A percentile compares a stretch with the other conserved stretches of the same genome.
phyloP scores from a whole-genome alignment of 2,113 vertebrate species.

The Dromaius novaehollandiae region DNA sequence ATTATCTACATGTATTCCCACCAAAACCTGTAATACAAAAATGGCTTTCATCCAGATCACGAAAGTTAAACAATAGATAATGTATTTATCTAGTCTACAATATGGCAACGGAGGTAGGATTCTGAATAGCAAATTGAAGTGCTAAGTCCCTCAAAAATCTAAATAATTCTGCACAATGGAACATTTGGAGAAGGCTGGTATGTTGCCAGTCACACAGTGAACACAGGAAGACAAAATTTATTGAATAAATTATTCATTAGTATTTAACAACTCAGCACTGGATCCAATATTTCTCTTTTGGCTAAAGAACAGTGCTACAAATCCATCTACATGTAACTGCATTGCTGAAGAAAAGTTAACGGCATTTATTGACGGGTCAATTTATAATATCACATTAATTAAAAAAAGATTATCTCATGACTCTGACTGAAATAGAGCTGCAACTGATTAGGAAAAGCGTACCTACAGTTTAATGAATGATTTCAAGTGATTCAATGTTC shows the following conservation, averaged over 20 bases:
- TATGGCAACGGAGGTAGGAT: background rate
- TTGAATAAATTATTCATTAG: slow-evolving; percentile 50
- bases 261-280: slow-evolving; percentile 24
- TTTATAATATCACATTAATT: slow-evolving; percentile 49
- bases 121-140: background rate
- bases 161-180: background rate
- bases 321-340: slow-evolving; percentile 14
- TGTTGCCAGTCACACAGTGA: background rate
- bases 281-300: slow-evolving; percentile 24
- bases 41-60: background rate
- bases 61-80: background rate
- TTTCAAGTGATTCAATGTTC: background rate
- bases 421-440: slow-evolving; percentile 8
- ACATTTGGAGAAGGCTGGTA: background rate
- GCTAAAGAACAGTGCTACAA: background rate
- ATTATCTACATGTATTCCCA: background rate
- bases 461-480: slow-evolving; percentile 20
- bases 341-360: slow-evolving; percentile 23
- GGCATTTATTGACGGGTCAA: slow-evolving; percentile 41
- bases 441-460: background rate
- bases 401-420: slow-evolving; percentile 25
- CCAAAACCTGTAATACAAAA: background rate
- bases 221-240: slow-evolving; percentile 17
- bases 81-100: background rate
- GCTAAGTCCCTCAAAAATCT: background rate